phyloP scores from a whole-genome alignment of 2,113 vertebrate genomes.

The Pangasianodon hypophthalmus region DNA sequence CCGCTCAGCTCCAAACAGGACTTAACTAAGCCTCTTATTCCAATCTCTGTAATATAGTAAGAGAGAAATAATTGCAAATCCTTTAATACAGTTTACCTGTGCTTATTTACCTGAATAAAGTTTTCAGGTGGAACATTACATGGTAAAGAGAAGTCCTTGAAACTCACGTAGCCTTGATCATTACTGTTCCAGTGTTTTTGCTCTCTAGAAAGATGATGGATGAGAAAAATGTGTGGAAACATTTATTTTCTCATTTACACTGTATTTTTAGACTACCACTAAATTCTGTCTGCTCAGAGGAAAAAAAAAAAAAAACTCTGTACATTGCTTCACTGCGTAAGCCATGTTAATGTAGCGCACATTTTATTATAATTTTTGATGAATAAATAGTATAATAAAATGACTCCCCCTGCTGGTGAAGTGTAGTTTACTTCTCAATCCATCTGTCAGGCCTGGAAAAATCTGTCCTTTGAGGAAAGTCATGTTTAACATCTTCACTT shows the following conservation, averaged over 20 bases:
- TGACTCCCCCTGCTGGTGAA: background rate
- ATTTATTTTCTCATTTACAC: background rate
- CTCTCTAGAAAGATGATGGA: conserved; percentile 41
- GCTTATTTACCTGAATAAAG: conserved; percentile 59
- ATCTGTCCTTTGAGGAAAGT: background rate
- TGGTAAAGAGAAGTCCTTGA: conserved; percentile 47
- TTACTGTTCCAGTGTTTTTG: conserved; percentile 48
- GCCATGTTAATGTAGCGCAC: background rate
- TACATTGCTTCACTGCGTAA: background rate
- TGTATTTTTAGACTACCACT: background rate
- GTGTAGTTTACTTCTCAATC: background rate
- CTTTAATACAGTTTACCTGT: background rate
- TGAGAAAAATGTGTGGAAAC: too few relatives aligned
- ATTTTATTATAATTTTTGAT: background rate
- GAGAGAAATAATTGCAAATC: too few relatives aligned
- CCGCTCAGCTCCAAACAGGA: background rate
- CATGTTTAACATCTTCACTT: background rate
- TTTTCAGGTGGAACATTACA: conserved; percentile 50
- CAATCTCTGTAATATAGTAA: background rate
- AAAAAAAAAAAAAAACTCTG: background rate
- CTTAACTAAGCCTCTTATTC: background rate
- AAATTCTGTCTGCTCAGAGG: background rate
- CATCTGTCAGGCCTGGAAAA: background rate
- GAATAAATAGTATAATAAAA: background rate
- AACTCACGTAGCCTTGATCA: conserved; percentile 52